Conservation (phyloP, 1,140 invertebrate species). For the Wasmannia auropunctata region DNA sequence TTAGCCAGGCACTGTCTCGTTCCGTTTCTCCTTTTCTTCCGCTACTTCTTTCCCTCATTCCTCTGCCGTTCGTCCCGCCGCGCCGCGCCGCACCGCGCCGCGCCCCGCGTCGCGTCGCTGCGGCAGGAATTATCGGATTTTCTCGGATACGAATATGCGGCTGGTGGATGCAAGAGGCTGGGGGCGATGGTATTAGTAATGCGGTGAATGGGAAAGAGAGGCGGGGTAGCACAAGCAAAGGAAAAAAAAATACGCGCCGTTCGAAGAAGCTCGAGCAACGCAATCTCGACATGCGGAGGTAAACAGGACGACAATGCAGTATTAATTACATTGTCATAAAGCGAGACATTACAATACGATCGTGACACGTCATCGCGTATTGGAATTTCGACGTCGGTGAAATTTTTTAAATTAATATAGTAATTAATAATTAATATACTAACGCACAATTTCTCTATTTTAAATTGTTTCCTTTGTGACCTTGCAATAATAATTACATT, state of each 20-base stretch:
- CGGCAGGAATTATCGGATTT: slow-evolving; percentile 72
- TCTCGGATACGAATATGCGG: slow-evolving; percentile 63
- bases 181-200: slow-evolving; percentile 48
- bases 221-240: background rate
- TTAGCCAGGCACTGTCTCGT: slow-evolving; percentile 50
- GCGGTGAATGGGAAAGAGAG: slow-evolving; percentile 28
- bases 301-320: slow-evolving; percentile 11
- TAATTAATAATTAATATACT: background rate
- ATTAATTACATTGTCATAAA: slow-evolving; percentile 12
- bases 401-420: background rate
- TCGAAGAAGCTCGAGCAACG: slow-evolving; percentile 28
- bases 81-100: slow-evolving; percentile 11
- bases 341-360: no score
- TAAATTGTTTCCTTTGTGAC: background rate
- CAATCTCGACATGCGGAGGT: slow-evolving; percentile 31
- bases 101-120: slow-evolving; percentile 36
- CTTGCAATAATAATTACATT: background rate
- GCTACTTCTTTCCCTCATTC: slow-evolving; percentile 5
- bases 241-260: slow-evolving; percentile 28
- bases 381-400: background rate
- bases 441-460: background rate
- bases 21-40: slow-evolving; percentile 58
- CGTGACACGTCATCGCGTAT: background rate
- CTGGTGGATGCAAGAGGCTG: slow-evolving; percentile 47
- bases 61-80: slow-evolving; percentile 1